Evolutionary conservation across 2,888 invertebrate genomes (phyloP).

Genomic region (Antheraea assamensis): DNA sequence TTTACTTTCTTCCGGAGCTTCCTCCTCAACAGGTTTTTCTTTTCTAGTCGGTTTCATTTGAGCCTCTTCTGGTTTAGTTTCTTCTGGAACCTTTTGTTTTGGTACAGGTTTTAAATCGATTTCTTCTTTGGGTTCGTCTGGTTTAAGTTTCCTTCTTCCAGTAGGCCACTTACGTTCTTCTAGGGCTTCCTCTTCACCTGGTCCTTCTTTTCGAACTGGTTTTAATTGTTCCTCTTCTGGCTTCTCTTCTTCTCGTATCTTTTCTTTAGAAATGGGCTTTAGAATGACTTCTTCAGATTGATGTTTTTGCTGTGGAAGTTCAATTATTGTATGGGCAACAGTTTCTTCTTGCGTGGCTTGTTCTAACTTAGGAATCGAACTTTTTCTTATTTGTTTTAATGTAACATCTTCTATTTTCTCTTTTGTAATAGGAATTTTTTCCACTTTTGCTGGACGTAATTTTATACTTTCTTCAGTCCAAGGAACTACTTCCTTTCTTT

Average conservation of each 20-base stretch:
- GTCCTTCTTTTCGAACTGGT: slow-evolving; percentile 35
- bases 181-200: slow-evolving; percentile 40
- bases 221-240: slow-evolving; percentile 43
- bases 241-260: slow-evolving; percentile 33
- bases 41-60: slow-evolving; percentile 40
- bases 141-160: slow-evolving; percentile 53
- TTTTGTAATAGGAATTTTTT: slow-evolving; percentile 79
- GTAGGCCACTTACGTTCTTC: slow-evolving; percentile 53
- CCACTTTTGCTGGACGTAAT: slow-evolving; percentile 82
- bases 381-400: slow-evolving; percentile 63
- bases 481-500: slow-evolving; percentile 64
- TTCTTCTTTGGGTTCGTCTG: slow-evolving; percentile 66
- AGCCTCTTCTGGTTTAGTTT: slow-evolving; percentile 43
- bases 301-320: slow-evolving; percentile 37
- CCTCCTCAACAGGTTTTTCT: slow-evolving; percentile 48
- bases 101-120: slow-evolving; percentile 70
- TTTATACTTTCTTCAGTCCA: slow-evolving; percentile 85
- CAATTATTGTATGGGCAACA: slow-evolving; percentile 15
- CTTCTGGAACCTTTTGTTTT: slow-evolving; percentile 34
- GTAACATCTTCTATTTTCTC: slow-evolving; percentile 75
- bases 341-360: background rate
- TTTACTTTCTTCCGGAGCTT: slow-evolving; percentile 41
- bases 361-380: slow-evolving; percentile 49
- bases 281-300: slow-evolving; percentile 54
- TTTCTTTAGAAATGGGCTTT: slow-evolving; percentile 19